Conservation (phyloP, 1,140 invertebrate species). For the Magallana gigas region DNA sequence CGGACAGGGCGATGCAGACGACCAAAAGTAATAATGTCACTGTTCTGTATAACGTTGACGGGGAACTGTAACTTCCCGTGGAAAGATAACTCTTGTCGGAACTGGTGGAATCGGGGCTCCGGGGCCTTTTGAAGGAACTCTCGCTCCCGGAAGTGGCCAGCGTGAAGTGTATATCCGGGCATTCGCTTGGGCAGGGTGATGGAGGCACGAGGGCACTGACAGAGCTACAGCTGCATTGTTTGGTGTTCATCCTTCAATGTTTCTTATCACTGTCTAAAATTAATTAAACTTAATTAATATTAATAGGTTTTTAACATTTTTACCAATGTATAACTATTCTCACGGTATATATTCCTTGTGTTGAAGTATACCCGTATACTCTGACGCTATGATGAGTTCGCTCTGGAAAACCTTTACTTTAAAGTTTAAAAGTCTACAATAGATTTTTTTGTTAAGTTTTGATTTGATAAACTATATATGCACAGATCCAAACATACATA, state of each 20-base stretch:
- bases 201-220: background rate
- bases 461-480: too few relatives aligned
- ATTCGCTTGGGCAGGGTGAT: background rate
- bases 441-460: background rate
- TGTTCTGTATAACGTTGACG: background rate
- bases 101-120: background rate
- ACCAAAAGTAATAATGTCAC: background rate
- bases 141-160: slow-evolving; percentile 2
- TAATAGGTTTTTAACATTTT: too few relatives aligned
- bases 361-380: background rate
- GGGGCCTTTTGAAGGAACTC: background rate
- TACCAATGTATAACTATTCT: background rate
- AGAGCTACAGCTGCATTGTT: slow-evolving; percentile 6
- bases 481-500: too few relatives aligned
- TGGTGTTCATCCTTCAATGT: slow-evolving; percentile 1
- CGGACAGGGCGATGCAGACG: slow-evolving; percentile 1
- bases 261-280: background rate
- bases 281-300: too few relatives aligned
- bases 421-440: background rate
- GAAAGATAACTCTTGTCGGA: slow-evolving; percentile 23
- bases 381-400: background rate
- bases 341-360: background rate
- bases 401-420: background rate
- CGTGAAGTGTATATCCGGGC: slow-evolving; percentile 2
- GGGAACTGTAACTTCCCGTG: background rate